A percentile compares a stretch with the other conserved stretches of the same genome.
Evolutionary conservation across 2,888 invertebrate genomes (phyloP).

Genomic region (Cheilosia grossa): DNA sequence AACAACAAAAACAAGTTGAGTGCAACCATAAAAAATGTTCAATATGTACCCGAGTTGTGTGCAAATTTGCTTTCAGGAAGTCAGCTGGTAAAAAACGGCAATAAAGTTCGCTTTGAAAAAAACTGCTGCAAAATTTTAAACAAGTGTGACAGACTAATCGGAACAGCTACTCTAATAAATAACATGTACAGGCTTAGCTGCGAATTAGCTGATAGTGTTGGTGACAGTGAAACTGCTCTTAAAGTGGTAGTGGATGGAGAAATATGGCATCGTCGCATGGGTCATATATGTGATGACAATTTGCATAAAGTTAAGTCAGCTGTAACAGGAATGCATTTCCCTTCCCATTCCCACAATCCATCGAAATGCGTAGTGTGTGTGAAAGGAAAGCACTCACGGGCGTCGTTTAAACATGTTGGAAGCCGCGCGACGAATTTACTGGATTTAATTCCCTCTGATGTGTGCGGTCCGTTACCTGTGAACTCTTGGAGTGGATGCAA

Average conservation of each 20-base stretch:
- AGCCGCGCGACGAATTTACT: constrained; percentile 75
- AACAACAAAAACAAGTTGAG: constrained; percentile 6
- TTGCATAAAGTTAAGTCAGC: constrained; percentile 28
- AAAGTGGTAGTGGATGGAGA: background rate
- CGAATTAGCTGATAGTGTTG: no score
- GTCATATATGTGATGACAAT: constrained; percentile 73
- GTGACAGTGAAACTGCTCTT: no score
- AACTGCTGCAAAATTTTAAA: constrained; percentile 18
- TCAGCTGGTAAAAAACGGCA: constrained; percentile 25
- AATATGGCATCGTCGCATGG: constrained; percentile 76
- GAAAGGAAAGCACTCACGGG: constrained; percentile 76
- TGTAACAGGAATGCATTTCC: constrained; percentile 46
- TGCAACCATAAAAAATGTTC: constrained; percentile 18
- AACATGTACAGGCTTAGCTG: no score
- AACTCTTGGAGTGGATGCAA: constrained; percentile 77
- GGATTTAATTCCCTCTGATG: constrained; percentile 79
- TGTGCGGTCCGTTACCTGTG: constrained; percentile 79
- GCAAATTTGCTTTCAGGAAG: constrained; percentile 34
- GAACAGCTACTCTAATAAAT: no score
- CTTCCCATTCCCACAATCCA: background rate
- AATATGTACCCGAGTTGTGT: constrained; percentile 20
- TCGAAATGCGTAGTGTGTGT: constrained; percentile 60
- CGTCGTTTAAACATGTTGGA: constrained; percentile 66
- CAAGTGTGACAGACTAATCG: background rate
- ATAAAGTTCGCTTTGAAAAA: constrained; percentile 19